Evolutionary conservation across 2,888 invertebrate species (phyloP).

Genomic region (Loripinus fragilis): DNA sequence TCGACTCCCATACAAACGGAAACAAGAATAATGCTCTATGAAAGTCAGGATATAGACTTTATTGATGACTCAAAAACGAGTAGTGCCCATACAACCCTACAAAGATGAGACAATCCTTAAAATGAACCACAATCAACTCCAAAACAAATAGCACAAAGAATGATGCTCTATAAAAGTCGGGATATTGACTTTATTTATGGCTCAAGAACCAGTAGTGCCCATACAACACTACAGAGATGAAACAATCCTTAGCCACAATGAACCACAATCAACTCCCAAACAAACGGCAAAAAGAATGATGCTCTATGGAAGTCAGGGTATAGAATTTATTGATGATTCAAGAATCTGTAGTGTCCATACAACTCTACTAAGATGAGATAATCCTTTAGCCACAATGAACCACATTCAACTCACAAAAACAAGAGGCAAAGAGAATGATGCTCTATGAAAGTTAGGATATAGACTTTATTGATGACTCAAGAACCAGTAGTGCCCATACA

Average conservation of each 20-base stretch:
- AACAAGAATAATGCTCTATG: background rate
- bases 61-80: background rate
- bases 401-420: conserved; percentile 57
- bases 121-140: too few species aligned
- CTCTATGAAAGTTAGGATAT: background rate
- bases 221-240: too few species aligned
- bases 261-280: conserved; percentile 57
- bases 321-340: conserved; percentile 9
- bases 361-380: too few species aligned
- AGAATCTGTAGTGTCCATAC: background rate
- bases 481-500: background rate
- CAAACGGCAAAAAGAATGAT: conserved; percentile 26
- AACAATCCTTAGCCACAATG: too few species aligned
- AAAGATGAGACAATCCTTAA: too few species aligned
- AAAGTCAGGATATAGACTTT: background rate
- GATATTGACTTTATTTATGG: conserved; percentile 9
- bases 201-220: background rate
- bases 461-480: conserved; percentile 5
- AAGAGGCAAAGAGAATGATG: conserved; percentile 18
- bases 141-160: conserved; percentile 31
- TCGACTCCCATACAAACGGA: conserved; percentile 52
- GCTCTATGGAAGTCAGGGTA: background rate
- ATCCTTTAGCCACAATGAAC: too few species aligned
- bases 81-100: background rate
- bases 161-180: background rate